Evolutionary conservation across 1,140 invertebrate species (phyloP).

Genomic region (Brachionus plicatilis): DNA sequence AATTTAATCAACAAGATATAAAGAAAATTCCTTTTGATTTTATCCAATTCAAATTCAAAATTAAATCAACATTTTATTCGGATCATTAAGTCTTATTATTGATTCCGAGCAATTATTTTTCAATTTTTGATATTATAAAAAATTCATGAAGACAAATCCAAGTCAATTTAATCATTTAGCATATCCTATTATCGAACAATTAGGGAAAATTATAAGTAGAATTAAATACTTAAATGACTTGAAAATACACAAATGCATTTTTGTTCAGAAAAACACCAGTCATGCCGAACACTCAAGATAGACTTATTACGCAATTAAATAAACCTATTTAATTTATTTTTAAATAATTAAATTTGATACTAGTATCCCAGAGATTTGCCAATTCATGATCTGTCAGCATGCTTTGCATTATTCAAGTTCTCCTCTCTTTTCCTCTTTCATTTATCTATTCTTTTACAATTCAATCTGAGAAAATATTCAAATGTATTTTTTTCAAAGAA

Average conservation of each 20-base stretch:
- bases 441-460: neutral
- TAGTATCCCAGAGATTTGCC: neutral
- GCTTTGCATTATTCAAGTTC: neutral
- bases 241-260: neutral
- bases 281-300: neutral
- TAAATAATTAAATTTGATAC: neutral
- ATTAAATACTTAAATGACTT: neutral
- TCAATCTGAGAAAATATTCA: neutral
- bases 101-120: neutral
- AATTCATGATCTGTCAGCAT: neutral
- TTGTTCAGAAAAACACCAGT: neutral
- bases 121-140: neutral
- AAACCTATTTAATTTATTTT: neutral
- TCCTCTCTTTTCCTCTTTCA: neutral
- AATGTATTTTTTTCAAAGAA: neutral
- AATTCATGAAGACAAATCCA: neutral
- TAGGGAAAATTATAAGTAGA: neutral
- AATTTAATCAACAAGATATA: no score
- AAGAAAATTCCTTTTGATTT: no score
- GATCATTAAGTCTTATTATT: no score
- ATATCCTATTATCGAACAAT: neutral
- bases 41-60: no score
- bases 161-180: neutral
- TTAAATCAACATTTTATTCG: no score
- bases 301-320: neutral